These are phyloP conservation scores for Engraulis encrasicolus DNA, from an alignment of 2,113 vertebrate genomes.

Conservation along the genomic window DNA sequence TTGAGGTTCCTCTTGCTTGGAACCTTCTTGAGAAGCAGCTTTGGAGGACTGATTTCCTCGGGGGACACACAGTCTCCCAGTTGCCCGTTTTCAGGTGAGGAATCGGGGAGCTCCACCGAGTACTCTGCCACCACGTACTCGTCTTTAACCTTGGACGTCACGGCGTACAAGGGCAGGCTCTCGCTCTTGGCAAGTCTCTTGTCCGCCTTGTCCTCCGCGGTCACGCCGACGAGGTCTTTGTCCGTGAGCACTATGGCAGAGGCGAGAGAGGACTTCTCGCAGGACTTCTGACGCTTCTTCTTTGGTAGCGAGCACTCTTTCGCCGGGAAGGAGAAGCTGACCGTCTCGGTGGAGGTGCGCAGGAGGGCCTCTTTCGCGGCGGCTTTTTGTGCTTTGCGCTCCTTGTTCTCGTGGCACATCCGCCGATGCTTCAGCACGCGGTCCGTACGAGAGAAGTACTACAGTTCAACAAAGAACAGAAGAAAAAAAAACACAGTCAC, in stretches of 20 bases:
- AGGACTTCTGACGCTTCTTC: slow-evolving; percentile 91
- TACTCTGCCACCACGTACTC: slow-evolving; percentile 94
- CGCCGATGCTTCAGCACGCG: slow-evolving; percentile 97
- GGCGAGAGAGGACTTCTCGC: slow-evolving; percentile 80
- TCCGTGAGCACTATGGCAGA: slow-evolving; percentile 39
- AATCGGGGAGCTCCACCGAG: slow-evolving; percentile 89
- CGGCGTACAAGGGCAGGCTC: slow-evolving; percentile 86
- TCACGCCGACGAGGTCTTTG: slow-evolving; percentile 73
- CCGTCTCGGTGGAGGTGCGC: slow-evolving; percentile 78
- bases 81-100: slow-evolving; percentile 73
- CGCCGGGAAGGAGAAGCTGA: slow-evolving; percentile 77
- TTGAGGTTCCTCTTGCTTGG: slow-evolving; percentile 87
- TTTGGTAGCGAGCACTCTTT: slow-evolving; percentile 93
- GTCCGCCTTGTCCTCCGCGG: slow-evolving; percentile 79
- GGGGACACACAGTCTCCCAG: slow-evolving; percentile 81
- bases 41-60: slow-evolving; percentile 87
- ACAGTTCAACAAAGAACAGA: slow-evolving; percentile 38
- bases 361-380: slow-evolving; percentile 84
- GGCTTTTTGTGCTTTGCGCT: slow-evolving; percentile 87
- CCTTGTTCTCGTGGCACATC: slow-evolving; percentile 98
- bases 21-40: slow-evolving; percentile 93
- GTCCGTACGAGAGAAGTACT: slow-evolving; percentile 99
- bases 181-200: slow-evolving; percentile 85
- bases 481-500: not conserved
- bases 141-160: slow-evolving; percentile 94